Percentiles rank a stretch among this genome's conserved stretches.
Conservation (phyloP, 1,140 invertebrate genomes). For the Nephila pilipes region DNA sequence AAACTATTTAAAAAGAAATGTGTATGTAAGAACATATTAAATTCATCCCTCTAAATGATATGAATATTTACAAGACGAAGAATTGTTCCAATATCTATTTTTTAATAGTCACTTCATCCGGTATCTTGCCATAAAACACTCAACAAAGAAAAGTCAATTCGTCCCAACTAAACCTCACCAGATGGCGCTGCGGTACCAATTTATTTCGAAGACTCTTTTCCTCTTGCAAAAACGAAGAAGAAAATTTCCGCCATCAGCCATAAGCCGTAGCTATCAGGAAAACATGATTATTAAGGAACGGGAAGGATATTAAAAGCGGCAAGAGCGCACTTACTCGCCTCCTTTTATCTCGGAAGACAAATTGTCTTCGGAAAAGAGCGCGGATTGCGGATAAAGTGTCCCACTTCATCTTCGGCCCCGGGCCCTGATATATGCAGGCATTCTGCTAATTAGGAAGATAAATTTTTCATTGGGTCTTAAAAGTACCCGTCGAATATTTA, state of each 20-base stretch:
- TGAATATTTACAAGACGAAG: too few relatives aligned
- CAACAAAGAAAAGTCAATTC: background rate
- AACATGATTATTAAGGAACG: constrained; percentile 75
- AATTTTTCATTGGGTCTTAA: constrained; percentile 75
- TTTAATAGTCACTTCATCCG: too few relatives aligned
- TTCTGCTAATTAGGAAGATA: constrained; percentile 75
- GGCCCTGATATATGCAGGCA: constrained; percentile 64
- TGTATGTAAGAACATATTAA: too few relatives aligned
- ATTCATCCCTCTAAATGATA: too few relatives aligned
- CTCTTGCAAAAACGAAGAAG: constrained; percentile 50
- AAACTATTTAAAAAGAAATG: too few relatives aligned
- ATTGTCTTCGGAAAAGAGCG: constrained; percentile 67
- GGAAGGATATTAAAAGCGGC: constrained; percentile 69
- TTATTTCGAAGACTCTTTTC: constrained; percentile 31
- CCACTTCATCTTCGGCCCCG: constrained; percentile 66
- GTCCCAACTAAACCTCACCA: background rate
- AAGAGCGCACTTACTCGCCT: constrained; percentile 55
- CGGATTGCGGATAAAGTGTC: constrained; percentile 74
- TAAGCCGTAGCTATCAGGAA: constrained; percentile 65
- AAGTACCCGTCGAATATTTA: constrained; percentile 73
- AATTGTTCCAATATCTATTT: too few relatives aligned
- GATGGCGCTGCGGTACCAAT: constrained; percentile 58
- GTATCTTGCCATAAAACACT: too few relatives aligned
- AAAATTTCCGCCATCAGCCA: constrained; percentile 43
- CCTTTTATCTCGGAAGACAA: constrained; percentile 71